Evolutionary conservation across 2,113 vertebrate genomes (phyloP).

Genomic region (Gobio gobio): DNA sequence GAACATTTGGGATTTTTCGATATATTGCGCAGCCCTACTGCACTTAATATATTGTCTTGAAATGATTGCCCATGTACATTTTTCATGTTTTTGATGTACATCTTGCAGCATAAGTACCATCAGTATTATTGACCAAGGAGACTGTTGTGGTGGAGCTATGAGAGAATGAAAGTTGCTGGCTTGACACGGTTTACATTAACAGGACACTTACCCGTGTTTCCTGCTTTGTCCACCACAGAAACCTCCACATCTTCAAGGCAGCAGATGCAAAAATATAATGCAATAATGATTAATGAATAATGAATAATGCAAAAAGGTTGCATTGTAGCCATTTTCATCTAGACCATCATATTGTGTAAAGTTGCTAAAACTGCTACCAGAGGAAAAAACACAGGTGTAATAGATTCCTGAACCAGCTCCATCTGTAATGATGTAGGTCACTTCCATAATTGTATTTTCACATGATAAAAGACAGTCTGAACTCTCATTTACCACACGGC

Average conservation of each 20-base stretch:
- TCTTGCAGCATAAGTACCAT: too few species aligned
- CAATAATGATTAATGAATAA: too few species aligned
- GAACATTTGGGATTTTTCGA: too few species aligned
- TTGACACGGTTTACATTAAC: background rate
- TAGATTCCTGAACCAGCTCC: background rate
- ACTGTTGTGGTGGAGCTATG: too few species aligned
- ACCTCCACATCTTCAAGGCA: background rate
- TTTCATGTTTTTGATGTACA: background rate
- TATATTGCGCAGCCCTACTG: too few species aligned
- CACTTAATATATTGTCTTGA: background rate
- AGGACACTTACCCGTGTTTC: background rate
- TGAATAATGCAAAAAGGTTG: background rate
- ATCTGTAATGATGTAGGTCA: conserved; percentile 13
- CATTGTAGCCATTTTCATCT: conserved; percentile 29
- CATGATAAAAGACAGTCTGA: conserved; percentile 10
- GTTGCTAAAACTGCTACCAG: background rate
- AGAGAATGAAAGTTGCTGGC: background rate
- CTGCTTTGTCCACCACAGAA: conserved; percentile 15
- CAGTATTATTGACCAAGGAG: too few species aligned
- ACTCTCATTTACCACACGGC: conserved; percentile 11
- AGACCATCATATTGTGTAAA: background rate
- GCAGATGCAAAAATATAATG: conserved; percentile 10
- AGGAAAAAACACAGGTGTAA: background rate
- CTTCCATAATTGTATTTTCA: background rate
- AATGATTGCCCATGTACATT: background rate